phyloP scores from a whole-genome alignment of 2,797 vertebrate species.

The Schizopygopsis pylzovi region DNA sequence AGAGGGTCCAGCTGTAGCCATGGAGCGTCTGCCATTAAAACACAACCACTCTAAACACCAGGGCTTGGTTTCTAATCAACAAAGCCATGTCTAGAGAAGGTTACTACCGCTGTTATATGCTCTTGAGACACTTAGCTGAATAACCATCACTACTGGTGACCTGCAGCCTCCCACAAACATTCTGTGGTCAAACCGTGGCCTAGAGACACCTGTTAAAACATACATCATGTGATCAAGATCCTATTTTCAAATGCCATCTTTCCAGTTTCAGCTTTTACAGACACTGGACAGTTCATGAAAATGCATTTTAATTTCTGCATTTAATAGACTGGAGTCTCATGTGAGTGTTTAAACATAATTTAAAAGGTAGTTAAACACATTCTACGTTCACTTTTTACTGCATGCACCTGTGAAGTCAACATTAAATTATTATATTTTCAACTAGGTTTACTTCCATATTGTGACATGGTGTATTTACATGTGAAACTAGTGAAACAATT shows the following conservation, averaged over 20 bases:
- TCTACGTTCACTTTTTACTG: neutral
- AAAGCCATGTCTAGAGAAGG: conserved; percentile 28
- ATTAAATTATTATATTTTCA: too few species aligned
- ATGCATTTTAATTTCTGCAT: neutral
- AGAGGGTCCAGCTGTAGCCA: conserved; percentile 36
- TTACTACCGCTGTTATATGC: conserved; percentile 19
- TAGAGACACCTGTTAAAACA: neutral
- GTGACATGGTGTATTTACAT: neutral
- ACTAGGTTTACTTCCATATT: too few species aligned
- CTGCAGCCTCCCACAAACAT: conserved; percentile 3
- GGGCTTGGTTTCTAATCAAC: conserved; percentile 21
- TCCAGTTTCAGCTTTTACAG: neutral
- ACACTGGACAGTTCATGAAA: neutral
- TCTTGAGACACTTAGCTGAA: neutral
- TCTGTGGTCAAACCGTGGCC: neutral
- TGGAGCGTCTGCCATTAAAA: conserved; percentile 36
- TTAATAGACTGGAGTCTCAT: neutral
- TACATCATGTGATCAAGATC: neutral
- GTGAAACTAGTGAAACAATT: neutral
- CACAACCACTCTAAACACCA: conserved; percentile 4
- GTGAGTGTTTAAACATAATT: neutral
- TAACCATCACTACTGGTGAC: conserved; percentile 29
- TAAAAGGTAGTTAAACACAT: neutral
- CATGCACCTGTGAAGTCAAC: neutral
- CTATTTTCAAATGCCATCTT: neutral